Percentiles rank a stretch among this genome's conserved stretches.
Conservation (phyloP, 1,140 invertebrate species). For the Zaprionus tsacasi region DNA sequence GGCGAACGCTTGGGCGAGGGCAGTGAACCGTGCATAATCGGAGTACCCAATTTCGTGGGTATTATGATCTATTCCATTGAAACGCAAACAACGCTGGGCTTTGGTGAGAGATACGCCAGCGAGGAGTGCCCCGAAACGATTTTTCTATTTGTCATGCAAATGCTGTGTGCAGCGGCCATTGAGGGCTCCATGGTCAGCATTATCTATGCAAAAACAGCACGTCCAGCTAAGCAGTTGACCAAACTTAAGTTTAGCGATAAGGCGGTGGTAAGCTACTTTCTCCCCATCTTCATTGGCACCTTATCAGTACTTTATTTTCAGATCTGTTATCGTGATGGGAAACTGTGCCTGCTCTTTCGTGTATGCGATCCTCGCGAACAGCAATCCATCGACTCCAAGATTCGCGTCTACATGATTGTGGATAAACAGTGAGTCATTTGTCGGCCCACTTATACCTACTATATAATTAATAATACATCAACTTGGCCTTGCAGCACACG, state of each 20-base stretch:
- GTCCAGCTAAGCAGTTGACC: conserved; percentile 85
- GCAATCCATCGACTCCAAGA: conserved; percentile 86
- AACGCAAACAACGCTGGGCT: conserved; percentile 89
- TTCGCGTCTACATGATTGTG: conserved; percentile 86
- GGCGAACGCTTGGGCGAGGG: conserved; percentile 74
- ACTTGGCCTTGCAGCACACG: conserved; percentile 55
- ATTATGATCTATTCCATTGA: conserved; percentile 87
- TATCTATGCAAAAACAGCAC: conserved; percentile 87
- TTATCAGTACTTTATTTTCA: conserved; percentile 56
- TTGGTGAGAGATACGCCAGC: conserved; percentile 90
- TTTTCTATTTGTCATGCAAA: conserved; percentile 88
- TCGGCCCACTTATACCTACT: background rate
- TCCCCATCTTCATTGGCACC: background rate
- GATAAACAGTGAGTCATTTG: conserved; percentile 69
- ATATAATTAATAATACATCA: conserved; percentile 9
- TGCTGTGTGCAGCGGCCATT: conserved; percentile 86
- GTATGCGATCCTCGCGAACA: conserved; percentile 86
- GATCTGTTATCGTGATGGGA: conserved; percentile 87
- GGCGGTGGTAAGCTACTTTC: conserved; percentile 85
- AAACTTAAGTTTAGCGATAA: conserved; percentile 87
- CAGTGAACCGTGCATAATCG: conserved; percentile 84
- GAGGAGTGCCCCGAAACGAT: conserved; percentile 94
- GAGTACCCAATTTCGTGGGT: conserved; percentile 85
- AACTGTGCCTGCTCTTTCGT: conserved; percentile 87
- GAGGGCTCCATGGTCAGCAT: conserved; percentile 86